Conservation (phyloP, 2,113 vertebrate genomes). For the Tachysurus vachellii region DNA sequence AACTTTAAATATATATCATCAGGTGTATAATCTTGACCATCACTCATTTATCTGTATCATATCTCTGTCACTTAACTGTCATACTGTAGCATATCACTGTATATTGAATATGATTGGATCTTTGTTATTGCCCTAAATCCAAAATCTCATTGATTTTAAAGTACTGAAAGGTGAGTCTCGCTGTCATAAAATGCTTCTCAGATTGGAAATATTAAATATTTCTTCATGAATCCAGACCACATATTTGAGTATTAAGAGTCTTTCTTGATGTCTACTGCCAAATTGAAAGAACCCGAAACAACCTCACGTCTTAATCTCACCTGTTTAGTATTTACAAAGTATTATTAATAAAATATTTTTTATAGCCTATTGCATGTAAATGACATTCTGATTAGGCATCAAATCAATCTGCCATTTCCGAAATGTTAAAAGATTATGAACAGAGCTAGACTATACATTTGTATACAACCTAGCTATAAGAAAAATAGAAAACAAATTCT, state of each 20-base stretch:
- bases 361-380: not conserved
- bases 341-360: not conserved
- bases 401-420: not conserved
- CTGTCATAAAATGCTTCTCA: not conserved
- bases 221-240: not conserved
- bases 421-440: not conserved
- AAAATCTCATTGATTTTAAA: not conserved
- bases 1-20: not conserved
- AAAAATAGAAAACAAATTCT: not conserved
- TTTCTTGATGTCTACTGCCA: not conserved
- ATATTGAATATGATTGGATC: not conserved
- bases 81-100: not conserved
- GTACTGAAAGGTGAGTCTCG: not conserved
- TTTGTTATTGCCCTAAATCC: not conserved
- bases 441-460: not conserved
- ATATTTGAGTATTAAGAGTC: not conserved
- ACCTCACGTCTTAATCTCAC: not conserved
- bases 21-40: not conserved
- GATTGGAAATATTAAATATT: not conserved
- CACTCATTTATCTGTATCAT: not conserved
- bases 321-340: not conserved
- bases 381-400: not conserved
- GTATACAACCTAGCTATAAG: not conserved
- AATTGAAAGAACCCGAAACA: not conserved
- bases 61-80: not conserved